These are phyloP conservation scores for Exocentrus adspersus DNA, from an alignment of 2,888 invertebrate species.

Conservation along the genomic window DNA sequence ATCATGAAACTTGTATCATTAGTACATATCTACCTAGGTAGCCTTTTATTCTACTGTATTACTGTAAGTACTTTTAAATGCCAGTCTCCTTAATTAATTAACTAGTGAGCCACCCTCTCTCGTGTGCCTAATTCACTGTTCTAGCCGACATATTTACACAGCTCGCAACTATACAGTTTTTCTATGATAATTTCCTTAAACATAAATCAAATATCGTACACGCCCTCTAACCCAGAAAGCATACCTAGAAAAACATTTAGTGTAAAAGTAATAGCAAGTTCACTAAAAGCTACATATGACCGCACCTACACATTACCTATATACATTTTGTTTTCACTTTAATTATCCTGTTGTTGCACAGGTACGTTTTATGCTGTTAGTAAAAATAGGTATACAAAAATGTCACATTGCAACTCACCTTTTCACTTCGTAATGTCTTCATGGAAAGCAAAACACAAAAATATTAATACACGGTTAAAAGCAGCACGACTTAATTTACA, in stretches of 20 bases:
- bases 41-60: too few relatives aligned
- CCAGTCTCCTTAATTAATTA: too few relatives aligned
- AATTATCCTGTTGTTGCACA: too few relatives aligned
- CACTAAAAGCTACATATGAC: neutral
- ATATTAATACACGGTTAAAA: neutral
- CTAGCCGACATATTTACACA: neutral
- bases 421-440: slow-evolving; percentile 22
- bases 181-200: neutral
- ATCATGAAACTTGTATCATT: too few relatives aligned
- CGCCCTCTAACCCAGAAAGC: slow-evolving; percentile 2
- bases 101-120: too few relatives aligned
- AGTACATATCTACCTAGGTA: too few relatives aligned
- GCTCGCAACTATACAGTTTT: neutral
- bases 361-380: neutral
- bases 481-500: neutral
- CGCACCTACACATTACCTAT: neutral
- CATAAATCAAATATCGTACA: slow-evolving; percentile 2
- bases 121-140: too few relatives aligned
- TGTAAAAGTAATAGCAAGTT: neutral
- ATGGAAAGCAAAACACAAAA: slow-evolving; percentile 20
- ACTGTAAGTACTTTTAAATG: too few relatives aligned
- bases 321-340: too few relatives aligned
- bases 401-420: slow-evolving; percentile 12
- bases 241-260: neutral
- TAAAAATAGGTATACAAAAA: neutral